A percentile compares a stretch with the other conserved stretches of the same genome.
Evolutionary conservation across 2,113 vertebrate genomes (phyloP).

Genomic region (Anseranas semipalmata): DNA sequence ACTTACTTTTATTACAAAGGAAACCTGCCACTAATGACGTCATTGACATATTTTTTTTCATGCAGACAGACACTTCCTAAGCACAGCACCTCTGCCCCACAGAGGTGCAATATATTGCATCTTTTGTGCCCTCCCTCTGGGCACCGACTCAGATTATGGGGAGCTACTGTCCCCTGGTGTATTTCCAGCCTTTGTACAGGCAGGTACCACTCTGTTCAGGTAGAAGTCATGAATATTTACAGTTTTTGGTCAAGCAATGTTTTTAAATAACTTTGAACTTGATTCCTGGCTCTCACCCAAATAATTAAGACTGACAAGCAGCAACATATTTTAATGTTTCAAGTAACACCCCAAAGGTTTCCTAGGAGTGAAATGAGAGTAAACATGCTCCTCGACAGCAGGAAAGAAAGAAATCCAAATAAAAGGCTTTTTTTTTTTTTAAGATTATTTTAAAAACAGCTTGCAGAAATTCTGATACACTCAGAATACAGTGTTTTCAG

Average conservation of each 20-base stretch:
- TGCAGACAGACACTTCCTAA: not conserved
- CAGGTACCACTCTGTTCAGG: not conserved
- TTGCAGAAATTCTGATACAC: not conserved
- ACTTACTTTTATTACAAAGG: not conserved
- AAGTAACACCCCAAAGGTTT: not conserved
- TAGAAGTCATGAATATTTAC: not conserved
- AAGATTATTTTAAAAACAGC: not conserved
- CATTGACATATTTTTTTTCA: not conserved
- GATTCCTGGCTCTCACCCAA: not conserved
- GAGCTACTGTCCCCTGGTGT: not conserved
- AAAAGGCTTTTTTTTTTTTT: not conserved
- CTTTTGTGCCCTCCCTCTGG: not conserved
- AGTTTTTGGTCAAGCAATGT: not conserved
- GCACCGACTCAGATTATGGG: not conserved
- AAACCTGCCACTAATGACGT: not conserved
- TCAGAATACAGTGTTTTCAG: not conserved
- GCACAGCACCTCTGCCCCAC: not conserved
- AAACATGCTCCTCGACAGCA: not conserved
- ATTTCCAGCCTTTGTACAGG: not conserved
- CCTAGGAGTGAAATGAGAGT: not conserved
- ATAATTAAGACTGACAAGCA: not conserved
- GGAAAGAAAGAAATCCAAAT: not conserved
- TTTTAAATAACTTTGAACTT: not conserved
- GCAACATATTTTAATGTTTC: not conserved
- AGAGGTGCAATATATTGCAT: accelerated